Evolutionary conservation across 92 coral and sea anemone genomes (phyloP).

Genomic region (Porites lobata): DNA sequence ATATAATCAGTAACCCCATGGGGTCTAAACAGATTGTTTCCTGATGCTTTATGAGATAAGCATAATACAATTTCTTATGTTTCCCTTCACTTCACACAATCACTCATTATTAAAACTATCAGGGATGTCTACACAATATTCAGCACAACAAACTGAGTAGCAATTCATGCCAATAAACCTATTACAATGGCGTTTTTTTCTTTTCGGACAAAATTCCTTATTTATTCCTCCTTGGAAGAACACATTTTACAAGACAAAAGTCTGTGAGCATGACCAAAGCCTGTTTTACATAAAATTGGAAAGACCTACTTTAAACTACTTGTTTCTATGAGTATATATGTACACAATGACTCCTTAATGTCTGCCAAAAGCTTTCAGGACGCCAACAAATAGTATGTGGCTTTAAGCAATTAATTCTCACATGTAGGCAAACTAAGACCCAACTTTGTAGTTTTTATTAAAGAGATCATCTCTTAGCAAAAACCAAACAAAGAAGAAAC

Average conservation of each 20-base stretch:
- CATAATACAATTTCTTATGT: too few relatives aligned
- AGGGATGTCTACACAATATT: too few relatives aligned
- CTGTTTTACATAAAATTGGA: conserved; percentile 3
- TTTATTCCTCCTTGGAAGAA: not conserved
- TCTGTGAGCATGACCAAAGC: not conserved
- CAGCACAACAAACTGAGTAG: not conserved
- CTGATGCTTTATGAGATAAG: too few relatives aligned
- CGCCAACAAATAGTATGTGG: conserved; percentile 8
- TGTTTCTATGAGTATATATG: conserved; percentile 7
- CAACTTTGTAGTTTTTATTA: not conserved
- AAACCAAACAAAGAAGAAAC: conserved; percentile 30
- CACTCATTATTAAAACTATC: too few relatives aligned
- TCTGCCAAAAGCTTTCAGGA: conserved; percentile 44
- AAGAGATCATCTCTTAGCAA: conserved; percentile 25
- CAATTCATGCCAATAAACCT: not conserved
- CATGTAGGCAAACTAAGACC: not conserved
- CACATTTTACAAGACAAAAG: not conserved
- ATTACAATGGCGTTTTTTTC: not conserved
- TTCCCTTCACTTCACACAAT: too few relatives aligned
- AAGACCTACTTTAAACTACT: conserved; percentile 16
- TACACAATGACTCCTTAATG: conserved; percentile 12
- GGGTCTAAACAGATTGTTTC: too few relatives aligned
- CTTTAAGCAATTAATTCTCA: conserved; percentile 18
- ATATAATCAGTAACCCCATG: too few relatives aligned
- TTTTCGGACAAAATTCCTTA: not conserved